Evolutionary conservation across 2,113 vertebrate species (phyloP).

Genomic region (Ictalurus punctatus): DNA sequence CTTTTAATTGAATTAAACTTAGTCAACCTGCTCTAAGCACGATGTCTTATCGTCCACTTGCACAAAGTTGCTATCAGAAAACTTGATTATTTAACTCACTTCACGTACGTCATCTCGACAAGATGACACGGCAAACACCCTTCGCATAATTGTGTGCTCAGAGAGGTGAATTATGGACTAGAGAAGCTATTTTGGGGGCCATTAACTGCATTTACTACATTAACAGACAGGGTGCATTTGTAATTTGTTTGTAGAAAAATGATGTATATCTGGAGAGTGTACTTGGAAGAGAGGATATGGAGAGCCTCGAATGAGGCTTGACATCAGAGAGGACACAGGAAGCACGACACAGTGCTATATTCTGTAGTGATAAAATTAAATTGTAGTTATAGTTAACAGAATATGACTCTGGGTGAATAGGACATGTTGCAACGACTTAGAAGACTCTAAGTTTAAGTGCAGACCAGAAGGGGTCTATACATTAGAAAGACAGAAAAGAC

Average conservation of each 20-base stretch:
- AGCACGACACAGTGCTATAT: background rate
- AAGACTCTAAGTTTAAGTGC: background rate
- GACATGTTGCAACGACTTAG: background rate
- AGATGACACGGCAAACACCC: background rate
- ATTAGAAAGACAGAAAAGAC: background rate
- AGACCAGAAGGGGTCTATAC: background rate
- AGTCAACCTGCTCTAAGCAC: background rate
- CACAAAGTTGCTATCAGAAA: slow-evolving; percentile 53
- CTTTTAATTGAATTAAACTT: background rate
- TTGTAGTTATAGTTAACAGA: background rate
- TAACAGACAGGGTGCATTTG: background rate
- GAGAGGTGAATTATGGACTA: background rate
- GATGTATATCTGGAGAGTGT: background rate
- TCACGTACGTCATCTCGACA: background rate
- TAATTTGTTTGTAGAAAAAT: slow-evolving; percentile 15
- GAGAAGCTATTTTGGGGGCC: slow-evolving; percentile 11
- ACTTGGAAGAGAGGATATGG: background rate
- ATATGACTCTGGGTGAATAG: background rate
- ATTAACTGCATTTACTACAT: slow-evolving; percentile 15
- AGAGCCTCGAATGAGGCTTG: slow-evolving; percentile 26
- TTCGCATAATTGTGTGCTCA: background rate
- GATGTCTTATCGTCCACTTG: slow-evolving; percentile 17
- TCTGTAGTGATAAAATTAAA: background rate
- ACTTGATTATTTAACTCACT: slow-evolving; percentile 59
- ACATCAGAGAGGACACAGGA: background rate